These are phyloP conservation scores for Pelusios castaneus DNA, from an alignment of 2,113 vertebrate genomes.

Conservation along the genomic window DNA sequence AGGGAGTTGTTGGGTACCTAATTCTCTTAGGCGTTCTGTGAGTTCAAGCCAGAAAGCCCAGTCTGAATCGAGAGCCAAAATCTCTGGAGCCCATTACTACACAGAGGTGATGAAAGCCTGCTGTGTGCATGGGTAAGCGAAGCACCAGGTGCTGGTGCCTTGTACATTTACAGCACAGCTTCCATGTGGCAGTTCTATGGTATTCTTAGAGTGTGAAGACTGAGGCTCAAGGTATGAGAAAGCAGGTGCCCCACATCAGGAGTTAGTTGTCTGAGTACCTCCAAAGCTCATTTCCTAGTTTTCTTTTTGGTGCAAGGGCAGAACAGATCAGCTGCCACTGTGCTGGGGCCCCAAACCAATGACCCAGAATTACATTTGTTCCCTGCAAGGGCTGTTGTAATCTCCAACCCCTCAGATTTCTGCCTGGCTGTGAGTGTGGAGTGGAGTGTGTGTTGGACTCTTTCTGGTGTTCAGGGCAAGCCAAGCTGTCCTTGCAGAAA, in stretches of 20 bases:
- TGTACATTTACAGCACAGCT: background rate
- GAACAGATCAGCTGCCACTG: background rate
- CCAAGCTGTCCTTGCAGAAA: background rate
- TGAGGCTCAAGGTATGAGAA: background rate
- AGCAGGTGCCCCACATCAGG: rapidly evolving
- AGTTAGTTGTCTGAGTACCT: background rate
- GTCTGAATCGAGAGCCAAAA: background rate
- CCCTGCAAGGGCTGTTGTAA: background rate
- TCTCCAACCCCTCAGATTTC: background rate
- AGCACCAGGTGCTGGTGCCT: background rate
- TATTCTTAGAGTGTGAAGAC: background rate
- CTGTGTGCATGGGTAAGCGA: background rate
- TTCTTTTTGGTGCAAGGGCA: background rate
- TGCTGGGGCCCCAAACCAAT: background rate
- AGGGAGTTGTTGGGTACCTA: background rate
- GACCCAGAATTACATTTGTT: background rate
- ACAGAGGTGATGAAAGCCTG: background rate
- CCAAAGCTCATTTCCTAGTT: background rate
- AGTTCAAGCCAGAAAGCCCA: background rate
- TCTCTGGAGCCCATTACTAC: background rate
- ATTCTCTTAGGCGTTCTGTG: background rate
- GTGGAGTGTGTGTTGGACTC: background rate
- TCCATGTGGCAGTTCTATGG: background rate
- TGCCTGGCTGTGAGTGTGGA: background rate
- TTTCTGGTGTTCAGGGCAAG: background rate